A percentile compares a stretch with the other conserved stretches of the same genome.
Evolutionary conservation across 2,797 vertebrate genomes (phyloP).

Genomic region (Periparus ater): DNA sequence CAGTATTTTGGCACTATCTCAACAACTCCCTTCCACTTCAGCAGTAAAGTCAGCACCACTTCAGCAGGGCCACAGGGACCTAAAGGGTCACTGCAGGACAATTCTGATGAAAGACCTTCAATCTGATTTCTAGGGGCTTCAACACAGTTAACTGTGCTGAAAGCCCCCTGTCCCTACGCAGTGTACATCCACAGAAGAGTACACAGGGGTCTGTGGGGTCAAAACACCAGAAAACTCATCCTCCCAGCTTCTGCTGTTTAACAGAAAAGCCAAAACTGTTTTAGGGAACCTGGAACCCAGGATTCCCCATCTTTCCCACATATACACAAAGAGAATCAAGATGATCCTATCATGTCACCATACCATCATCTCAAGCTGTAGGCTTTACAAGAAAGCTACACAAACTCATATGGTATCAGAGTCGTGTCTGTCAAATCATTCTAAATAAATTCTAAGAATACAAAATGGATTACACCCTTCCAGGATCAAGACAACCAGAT

Average conservation of each 20-base stretch:
- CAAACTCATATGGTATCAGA: neutral
- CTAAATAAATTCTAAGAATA: neutral
- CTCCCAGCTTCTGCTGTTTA: neutral
- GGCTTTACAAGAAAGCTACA: neutral
- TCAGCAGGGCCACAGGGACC: neutral
- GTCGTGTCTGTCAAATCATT: neutral
- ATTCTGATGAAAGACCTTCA: neutral
- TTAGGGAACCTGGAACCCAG: neutral
- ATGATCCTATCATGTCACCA: neutral
- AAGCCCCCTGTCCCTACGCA: neutral
- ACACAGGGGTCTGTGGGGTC: accelerated
- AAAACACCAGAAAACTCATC: neutral
- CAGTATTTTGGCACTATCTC: neutral
- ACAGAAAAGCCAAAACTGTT: neutral
- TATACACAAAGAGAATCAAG: neutral
- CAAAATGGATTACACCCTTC: neutral
- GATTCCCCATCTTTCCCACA: neutral
- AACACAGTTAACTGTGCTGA: neutral
- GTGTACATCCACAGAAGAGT: neutral
- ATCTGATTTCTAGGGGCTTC: neutral
- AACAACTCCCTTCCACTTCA: neutral
- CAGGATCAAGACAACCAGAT: neutral
- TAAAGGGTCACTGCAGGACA: neutral
- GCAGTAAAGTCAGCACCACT: neutral
- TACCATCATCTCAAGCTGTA: neutral